Percentiles rank a stretch among this genome's conserved stretches.
Evolutionary conservation across 2,888 invertebrate species (phyloP).

Genomic region (Theretra japonica): DNA sequence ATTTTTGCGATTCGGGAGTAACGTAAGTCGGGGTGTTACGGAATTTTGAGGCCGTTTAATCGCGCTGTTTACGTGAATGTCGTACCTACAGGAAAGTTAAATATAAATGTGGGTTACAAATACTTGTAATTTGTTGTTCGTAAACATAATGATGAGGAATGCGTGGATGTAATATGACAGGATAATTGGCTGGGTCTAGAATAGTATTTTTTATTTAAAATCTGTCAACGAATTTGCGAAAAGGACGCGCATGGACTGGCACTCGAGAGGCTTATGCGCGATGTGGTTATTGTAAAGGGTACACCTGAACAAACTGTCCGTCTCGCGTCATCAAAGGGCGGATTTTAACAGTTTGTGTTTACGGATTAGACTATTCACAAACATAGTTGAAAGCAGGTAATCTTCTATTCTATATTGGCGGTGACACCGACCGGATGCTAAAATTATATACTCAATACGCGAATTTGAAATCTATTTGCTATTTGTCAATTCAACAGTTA

Average conservation of each 20-base stretch:
- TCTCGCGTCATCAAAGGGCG: constrained; percentile 67
- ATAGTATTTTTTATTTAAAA: constrained; percentile 49
- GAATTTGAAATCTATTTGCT: constrained; percentile 43
- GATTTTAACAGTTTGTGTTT: constrained; percentile 83
- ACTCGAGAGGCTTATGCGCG: constrained; percentile 63
- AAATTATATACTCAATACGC: constrained; percentile 45
- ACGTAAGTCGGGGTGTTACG: background rate
- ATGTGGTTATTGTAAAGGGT: constrained; percentile 58
- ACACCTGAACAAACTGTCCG: constrained; percentile 78
- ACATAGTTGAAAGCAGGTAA: constrained; percentile 77
- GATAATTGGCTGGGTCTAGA: constrained; percentile 35
- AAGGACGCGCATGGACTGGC: constrained; percentile 50
- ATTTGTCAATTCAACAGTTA: constrained; percentile 31
- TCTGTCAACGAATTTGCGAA: constrained; percentile 48
- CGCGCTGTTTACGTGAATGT: background rate
- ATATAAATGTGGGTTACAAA: background rate
- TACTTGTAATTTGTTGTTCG: background rate
- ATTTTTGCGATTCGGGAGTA: constrained; percentile 21
- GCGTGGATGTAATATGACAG: constrained; percentile 26
- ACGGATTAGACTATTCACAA: constrained; percentile 78
- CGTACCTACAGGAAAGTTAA: background rate
- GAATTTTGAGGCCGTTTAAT: background rate
- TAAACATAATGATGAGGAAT: constrained; percentile 8
- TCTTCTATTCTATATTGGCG: constrained; percentile 64
- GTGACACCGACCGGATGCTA: constrained; percentile 57